These are phyloP conservation scores for Tachina lurida DNA, from an alignment of 2,888 invertebrate species.

Conservation along the genomic window DNA sequence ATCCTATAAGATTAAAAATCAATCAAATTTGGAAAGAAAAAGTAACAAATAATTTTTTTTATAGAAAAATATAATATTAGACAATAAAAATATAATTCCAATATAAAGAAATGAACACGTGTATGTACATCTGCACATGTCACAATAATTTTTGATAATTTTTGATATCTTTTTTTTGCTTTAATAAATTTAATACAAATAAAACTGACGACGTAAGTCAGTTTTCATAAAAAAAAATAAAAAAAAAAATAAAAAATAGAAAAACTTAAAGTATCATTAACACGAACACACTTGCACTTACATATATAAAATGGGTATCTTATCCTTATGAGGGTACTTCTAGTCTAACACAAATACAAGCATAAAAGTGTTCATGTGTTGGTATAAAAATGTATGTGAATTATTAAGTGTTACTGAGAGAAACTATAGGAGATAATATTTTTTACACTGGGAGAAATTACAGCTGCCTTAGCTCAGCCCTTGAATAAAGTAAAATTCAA, in stretches of 20 bases:
- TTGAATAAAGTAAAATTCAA: no score
- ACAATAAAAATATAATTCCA: neutral
- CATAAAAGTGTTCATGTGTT: no score
- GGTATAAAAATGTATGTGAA: no score
- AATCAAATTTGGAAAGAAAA: neutral
- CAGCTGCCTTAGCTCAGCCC: no score
- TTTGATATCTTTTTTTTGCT: neutral
- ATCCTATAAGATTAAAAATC: neutral
- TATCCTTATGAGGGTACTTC: neutral
- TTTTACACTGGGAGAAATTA: no score
- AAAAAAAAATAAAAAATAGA: neutral
- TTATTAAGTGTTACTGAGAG: no score
- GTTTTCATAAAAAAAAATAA: conserved; percentile 11
- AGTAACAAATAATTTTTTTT: neutral
- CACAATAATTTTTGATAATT: neutral
- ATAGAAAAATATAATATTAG: neutral
- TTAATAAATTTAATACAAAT: conserved; percentile 11
- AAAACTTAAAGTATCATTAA: conserved; percentile 29
- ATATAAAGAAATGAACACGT: neutral
- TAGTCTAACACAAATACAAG: no score
- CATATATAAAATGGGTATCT: neutral
- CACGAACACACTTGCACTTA: neutral
- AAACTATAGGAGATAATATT: no score
- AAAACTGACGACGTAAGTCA: conserved; percentile 20
- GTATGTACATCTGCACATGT: neutral